Conservation (phyloP, 1,140 invertebrate species). For the Himalopsyche phryganea region DNA sequence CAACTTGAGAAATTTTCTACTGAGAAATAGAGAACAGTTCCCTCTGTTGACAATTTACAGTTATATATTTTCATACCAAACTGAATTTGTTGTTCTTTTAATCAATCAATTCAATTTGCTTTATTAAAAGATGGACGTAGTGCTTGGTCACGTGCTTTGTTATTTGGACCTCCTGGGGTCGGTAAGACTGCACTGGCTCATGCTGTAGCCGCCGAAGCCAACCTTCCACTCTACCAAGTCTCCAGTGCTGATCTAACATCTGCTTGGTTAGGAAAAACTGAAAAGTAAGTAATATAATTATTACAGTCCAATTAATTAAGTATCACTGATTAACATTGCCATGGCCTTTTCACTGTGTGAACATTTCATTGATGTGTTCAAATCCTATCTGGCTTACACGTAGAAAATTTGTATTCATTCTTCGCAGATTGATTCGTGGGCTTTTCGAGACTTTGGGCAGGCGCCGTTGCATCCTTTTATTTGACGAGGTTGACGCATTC, state of each 20-base stretch:
- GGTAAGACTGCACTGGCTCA: constrained; percentile 66
- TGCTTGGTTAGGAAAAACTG: constrained; percentile 56
- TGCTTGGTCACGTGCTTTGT: constrained; percentile 52
- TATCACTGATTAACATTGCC: too few relatives aligned
- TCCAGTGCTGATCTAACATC: constrained; percentile 55
- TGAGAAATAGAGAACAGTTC: too few relatives aligned
- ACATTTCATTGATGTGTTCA: background rate
- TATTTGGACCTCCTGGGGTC: constrained; percentile 70
- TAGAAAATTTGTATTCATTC: too few relatives aligned
- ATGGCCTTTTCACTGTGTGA: background rate
- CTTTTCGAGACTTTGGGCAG: constrained; percentile 29
- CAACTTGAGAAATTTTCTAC: too few relatives aligned
- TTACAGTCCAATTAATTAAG: too few relatives aligned
- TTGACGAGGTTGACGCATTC: constrained; percentile 61
- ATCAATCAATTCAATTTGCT: too few relatives aligned
- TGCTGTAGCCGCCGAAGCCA: constrained; percentile 54
- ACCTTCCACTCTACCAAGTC: constrained; percentile 51
- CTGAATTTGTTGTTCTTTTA: too few relatives aligned
- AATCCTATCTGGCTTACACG: too few relatives aligned
- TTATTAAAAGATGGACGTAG: constrained; percentile 15
- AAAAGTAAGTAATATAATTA: constrained; percentile 48
- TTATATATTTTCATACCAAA: too few relatives aligned
- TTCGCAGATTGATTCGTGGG: constrained; percentile 18
- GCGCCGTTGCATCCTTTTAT: constrained; percentile 52
- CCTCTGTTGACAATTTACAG: too few relatives aligned